Percentiles rank a stretch among this genome's conserved stretches.
Conservation (phyloP, 2,113 vertebrate species). For the Dasypus novemcinctus region DNA sequence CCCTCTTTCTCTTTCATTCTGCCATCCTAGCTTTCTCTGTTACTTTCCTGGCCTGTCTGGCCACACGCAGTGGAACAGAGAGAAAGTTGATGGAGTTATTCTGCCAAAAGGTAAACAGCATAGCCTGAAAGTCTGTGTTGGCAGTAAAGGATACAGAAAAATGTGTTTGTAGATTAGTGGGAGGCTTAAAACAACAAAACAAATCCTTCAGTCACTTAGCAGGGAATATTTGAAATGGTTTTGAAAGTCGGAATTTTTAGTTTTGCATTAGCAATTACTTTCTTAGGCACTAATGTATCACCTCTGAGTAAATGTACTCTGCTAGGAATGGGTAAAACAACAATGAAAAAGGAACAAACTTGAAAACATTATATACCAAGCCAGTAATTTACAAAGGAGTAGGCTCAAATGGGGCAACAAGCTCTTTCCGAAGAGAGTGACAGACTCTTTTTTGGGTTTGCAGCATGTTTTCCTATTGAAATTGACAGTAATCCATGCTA, state of each 20-base stretch:
- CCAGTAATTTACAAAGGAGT: background rate
- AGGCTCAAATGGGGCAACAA: background rate
- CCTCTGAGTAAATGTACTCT: background rate
- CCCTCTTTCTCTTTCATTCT: background rate
- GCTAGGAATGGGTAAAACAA: background rate
- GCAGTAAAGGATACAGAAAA: slow-evolving; percentile 55
- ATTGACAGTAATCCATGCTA: background rate
- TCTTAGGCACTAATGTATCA: background rate
- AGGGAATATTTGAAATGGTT: slow-evolving; percentile 29
- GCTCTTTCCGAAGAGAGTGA: background rate
- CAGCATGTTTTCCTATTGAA: background rate
- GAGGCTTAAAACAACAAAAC: slow-evolving; percentile 45
- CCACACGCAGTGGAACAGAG: background rate
- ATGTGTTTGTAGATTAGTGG: background rate
- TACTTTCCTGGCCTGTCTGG: background rate
- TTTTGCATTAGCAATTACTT: background rate
- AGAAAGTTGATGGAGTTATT: slow-evolving; percentile 46
- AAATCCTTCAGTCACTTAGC: slow-evolving; percentile 5
- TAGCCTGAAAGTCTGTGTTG: background rate
- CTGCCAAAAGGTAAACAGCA: slow-evolving; percentile 58
- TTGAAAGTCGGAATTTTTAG: background rate
- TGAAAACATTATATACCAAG: background rate
- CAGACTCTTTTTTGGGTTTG: background rate
- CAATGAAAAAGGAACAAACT: background rate
- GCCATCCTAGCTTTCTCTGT: background rate